A percentile compares a stretch with the other conserved stretches of the same genome.
Evolutionary conservation across 2,797 vertebrate genomes (phyloP).

Genomic region (Rhincodon typus): DNA sequence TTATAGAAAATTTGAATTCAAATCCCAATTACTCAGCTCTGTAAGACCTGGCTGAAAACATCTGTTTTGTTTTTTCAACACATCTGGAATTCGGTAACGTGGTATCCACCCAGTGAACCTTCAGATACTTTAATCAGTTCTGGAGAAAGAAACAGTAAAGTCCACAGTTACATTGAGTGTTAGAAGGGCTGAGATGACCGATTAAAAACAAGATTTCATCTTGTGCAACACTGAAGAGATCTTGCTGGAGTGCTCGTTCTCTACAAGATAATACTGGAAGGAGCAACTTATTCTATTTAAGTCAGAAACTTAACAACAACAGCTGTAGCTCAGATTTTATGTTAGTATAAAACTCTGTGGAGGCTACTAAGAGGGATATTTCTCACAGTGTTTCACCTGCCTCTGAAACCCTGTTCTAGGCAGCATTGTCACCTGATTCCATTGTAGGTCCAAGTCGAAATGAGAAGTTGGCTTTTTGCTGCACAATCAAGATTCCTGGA

Average conservation of each 20-base stretch:
- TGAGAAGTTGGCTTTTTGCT: neutral
- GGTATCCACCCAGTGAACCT: slow-evolving; percentile 25
- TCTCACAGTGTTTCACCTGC: neutral
- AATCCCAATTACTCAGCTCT: slow-evolving; percentile 28
- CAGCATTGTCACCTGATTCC: neutral
- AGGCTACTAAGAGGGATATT: neutral
- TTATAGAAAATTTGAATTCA: slow-evolving; percentile 14
- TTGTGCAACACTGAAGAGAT: neutral
- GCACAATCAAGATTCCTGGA: neutral
- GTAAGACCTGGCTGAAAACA: slow-evolving; percentile 13
- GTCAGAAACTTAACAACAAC: neutral
- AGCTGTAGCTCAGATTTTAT: neutral
- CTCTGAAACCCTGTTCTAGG: neutral
- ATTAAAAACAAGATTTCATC: slow-evolving; percentile 14
- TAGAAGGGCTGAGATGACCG: neutral
- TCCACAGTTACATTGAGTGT: neutral
- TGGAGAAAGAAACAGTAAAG: neutral
- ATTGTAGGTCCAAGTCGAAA: neutral
- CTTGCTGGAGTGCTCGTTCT: neutral
- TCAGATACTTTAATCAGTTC: neutral
- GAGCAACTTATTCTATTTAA: neutral
- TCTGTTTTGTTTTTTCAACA: slow-evolving; percentile 14
- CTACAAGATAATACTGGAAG: neutral
- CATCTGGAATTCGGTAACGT: slow-evolving; percentile 24
- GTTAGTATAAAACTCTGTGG: neutral